Evolutionary conservation across 2,888 invertebrate genomes (phyloP), one percentile per base, ranked within the genome.

Genomic region (Sesamia inferens): DNA sequence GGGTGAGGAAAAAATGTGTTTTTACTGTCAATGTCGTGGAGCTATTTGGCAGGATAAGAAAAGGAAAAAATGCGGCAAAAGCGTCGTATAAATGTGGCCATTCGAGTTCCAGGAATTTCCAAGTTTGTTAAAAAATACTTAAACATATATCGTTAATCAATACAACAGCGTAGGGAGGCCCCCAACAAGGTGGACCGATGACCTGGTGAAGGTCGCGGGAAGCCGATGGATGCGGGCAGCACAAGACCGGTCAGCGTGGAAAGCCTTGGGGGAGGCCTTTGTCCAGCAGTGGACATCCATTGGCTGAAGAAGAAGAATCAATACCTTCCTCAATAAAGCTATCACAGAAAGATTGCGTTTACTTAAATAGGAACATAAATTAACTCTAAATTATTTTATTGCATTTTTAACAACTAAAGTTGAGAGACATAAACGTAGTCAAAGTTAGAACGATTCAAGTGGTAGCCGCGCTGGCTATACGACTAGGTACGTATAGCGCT

Each of bases 401-500:
- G 65, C 31, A 57, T 68, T 79, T 78, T 76, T 81, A 68, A 75
- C 76, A 70, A 73, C 68, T 61, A 64, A 79, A 74, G 76, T 79
- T 79, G 76, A 69, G 71, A 71, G 65, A 71, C 42, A 68, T 79
- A 71, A 71, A 71, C 64, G 59, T 62, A 68, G 62, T 55, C 54
- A 64, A 71, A 71, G 71, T 78, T 79, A 54, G 74, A 79, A 78
- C 39, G 69, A 73, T 71, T 78, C 65, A 69, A 81, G 82, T 74
- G 68, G 65, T 74, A 71, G 68, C 64, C 67, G 57, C 47, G 42
- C 22, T 64, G 62, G 19, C 44, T 67, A 13, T 72, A 75, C 74
- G 62, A 66, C 81, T 31, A 31, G 87, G 84, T 85, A 74, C 87
- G 84, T 85, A 74, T 84, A 80, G 77, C 83, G 87, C 73, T 75